Evolutionary conservation across 2,888 invertebrate species (phyloP), one percentile per base, ranked within the genome.

Genomic region (Ochropleura leucogaster): DNA sequence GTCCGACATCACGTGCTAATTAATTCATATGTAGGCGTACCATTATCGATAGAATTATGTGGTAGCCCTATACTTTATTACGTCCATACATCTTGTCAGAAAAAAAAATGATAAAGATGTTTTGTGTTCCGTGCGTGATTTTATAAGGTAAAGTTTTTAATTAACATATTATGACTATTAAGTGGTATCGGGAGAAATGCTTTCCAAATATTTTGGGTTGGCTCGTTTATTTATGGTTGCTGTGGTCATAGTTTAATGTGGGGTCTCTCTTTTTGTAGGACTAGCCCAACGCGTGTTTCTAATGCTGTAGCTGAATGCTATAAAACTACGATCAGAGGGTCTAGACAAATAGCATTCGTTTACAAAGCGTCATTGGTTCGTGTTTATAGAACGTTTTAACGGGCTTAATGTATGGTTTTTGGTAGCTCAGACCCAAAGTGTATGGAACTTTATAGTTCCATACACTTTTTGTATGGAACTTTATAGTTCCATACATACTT

Each of bases 21-120:
- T 96, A 95, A 95, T 95, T 94, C 94, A 88, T 91, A 93, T 91
- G 95, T 95, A 92, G 96, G 96, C 94, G 96, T 93, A 90, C 93
- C 92, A 95, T 95, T 94, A 95, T 95, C 94, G 94, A 95, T 92
- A 93, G 92, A 94, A 95, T 94, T 92, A 94, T 95, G 93, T 95
- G 94, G 95, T 94, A 95, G 95, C 94, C 91, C 94, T 93, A 90
- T 92, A 93, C 91, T 95, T 95, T 95, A 95, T 94, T 89, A 91
- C 91, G 82, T 80, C 92, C 83, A 93, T 95, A 90, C 92, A 89
- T 93, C 93, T 91, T 93, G 92, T 90, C 92, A 92, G 88, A 89
- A 90, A 91, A 89, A 73, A 91, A 90, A 88, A 94, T 93, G 90
- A 94, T 93, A 93, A 91, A 94, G 92, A 90, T 91, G 92, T 91